Evolutionary conservation across 2,888 invertebrate species (phyloP), one percentile per base, ranked within the genome.

Genomic region (Laspeyria flexula): DNA sequence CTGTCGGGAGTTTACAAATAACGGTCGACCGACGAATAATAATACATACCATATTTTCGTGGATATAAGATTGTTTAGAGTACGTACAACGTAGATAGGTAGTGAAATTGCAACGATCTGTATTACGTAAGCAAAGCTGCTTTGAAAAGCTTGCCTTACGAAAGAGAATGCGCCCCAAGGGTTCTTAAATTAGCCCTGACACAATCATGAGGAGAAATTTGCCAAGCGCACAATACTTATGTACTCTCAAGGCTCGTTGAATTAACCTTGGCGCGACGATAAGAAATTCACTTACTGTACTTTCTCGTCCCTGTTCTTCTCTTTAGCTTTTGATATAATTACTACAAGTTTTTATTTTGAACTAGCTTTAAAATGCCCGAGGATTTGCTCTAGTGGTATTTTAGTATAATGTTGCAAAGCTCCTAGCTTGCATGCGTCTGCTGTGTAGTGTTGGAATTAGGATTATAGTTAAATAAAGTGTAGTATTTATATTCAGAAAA

Each of bases 1-100:
- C 83, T 65, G 71, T 51, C 66, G 74, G 76, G 76, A 78, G 73
- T 73, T 72, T 71, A 73, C 78, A 72, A 72, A 77, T 70, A 77
- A 75, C 59, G 47, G 51, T 41, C 40, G 44, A 37, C 42, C 42
- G 51, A 35, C 45, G 53, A 57, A 62, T 62, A 52, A 65, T 65
- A 57, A 55, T 53, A 51, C 25, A 48, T 43, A 35, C 30, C 34
- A 52, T 54, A 54, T 57, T 70, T 51, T 55, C 44, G 46, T 42
- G 62, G 50, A 70, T 65, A 65, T 44, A 48, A 47, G 43, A 30
- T 35, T 37, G 12, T 46, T 33, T 34, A 1, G 3, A 15, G 30
- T 2, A 16, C 10, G n/a, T 11, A n/a, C n/a, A 29, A 12, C n/a
- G 13, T 15, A 13, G 34, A 11, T 13, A 21, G 21, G 5, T 23